These are phyloP conservation scores for Drosophila nigromelanica DNA, from an alignment of 1,140 invertebrate genomes.

Conservation along the genomic window DNA sequence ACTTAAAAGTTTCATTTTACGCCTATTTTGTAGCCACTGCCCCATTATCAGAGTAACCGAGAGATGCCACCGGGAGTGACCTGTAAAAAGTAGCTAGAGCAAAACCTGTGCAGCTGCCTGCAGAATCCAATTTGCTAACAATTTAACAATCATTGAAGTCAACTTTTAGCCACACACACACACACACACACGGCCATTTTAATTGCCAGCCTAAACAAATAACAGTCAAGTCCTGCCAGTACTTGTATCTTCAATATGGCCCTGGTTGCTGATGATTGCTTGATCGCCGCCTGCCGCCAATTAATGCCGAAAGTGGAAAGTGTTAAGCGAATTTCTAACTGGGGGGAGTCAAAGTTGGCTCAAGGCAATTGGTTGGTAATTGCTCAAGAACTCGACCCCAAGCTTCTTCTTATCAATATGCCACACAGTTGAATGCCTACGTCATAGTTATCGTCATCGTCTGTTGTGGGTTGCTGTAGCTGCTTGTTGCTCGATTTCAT, in stretches of 20 bases:
- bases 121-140: conserved; percentile 76
- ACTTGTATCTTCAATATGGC: conserved; percentile 23
- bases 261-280: conserved; percentile 10
- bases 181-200: conserved; percentile 53
- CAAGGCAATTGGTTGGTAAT: conserved; percentile 60
- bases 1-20: conserved; percentile 83
- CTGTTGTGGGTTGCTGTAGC: not conserved
- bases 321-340: conserved; percentile 43
- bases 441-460: conserved; percentile 18
- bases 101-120: conserved; percentile 36
- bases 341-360: conserved; percentile 20
- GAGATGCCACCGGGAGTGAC: not conserved
- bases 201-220: conserved; percentile 79
- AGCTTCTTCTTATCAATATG: conserved; percentile 70
- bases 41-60: conserved; percentile 63
- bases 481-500: conserved; percentile 3
- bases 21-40: conserved; percentile 72
- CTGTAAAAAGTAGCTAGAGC: not conserved
- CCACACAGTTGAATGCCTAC: conserved; percentile 45
- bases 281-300: conserved; percentile 45
- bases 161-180: conserved; percentile 27
- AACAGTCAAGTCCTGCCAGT: conserved; percentile 57
- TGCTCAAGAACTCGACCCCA: conserved; percentile 35
- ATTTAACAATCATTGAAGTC: conserved; percentile 78
- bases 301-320: conserved; percentile 46